Evolutionary conservation across 2,113 vertebrate genomes (phyloP).

Genomic region (Jaculus jaculus): DNA sequence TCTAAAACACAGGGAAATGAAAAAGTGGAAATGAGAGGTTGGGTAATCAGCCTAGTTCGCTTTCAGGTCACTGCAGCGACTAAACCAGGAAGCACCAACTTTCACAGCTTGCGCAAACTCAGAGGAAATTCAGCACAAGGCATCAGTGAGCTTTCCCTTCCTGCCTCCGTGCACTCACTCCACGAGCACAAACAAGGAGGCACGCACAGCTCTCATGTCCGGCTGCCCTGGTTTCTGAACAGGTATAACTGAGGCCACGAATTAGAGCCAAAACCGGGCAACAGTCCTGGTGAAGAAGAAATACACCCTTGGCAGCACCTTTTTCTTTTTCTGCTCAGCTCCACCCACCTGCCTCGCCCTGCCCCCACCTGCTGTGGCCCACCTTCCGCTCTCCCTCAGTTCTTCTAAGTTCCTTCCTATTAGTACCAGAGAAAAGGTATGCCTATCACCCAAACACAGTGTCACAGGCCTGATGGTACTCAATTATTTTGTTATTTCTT

Average conservation of each 20-base stretch:
- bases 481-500: conserved; percentile 1
- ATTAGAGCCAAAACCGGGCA: neutral
- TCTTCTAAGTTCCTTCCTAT: neutral
- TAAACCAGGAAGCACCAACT: conserved; percentile 82
- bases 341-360: neutral
- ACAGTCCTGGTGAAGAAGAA: neutral
- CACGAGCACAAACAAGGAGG: neutral
- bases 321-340: neutral
- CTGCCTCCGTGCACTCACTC: neutral
- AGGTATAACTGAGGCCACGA: neutral
- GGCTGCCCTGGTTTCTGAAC: neutral
- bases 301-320: neutral
- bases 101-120: conserved; percentile 76
- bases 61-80: conserved; percentile 80
- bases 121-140: conserved; percentile 74
- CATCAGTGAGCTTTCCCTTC: conserved; percentile 32
- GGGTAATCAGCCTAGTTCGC: conserved; percentile 84
- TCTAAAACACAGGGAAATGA: conserved; percentile 86
- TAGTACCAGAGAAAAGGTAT: neutral
- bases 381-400: too few relatives aligned
- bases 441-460: neutral
- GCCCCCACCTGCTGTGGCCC: neutral
- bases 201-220: neutral
- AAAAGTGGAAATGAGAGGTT: conserved; percentile 88
- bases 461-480: neutral